Conservation (phyloP, 2,888 invertebrate species). For the Venustoraphidia nigricollis region DNA sequence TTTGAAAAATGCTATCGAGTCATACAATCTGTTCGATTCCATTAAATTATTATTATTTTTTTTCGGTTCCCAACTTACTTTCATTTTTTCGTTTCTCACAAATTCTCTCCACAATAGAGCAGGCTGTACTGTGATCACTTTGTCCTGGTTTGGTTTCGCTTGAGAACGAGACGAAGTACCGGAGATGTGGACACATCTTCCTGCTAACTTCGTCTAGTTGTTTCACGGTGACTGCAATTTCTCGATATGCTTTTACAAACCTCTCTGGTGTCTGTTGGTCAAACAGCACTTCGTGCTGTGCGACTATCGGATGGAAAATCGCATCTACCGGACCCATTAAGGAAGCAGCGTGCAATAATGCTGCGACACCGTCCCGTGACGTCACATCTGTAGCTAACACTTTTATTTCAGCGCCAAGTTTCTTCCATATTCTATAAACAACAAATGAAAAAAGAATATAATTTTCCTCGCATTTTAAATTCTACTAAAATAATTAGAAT, state of each 20-base stretch:
- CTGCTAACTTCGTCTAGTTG: slow-evolving; percentile 56
- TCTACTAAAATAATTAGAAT: no score
- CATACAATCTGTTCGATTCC: no score
- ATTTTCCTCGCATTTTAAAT: no score
- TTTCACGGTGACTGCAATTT: slow-evolving; percentile 70
- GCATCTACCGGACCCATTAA: slow-evolving; percentile 58
- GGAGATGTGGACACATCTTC: slow-evolving; percentile 34
- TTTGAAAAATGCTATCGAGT: no score
- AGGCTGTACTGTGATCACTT: slow-evolving; percentile 80
- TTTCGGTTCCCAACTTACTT: slow-evolving; percentile 25
- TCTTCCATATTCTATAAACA: slow-evolving; percentile 44
- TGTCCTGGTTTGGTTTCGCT: slow-evolving; percentile 85
- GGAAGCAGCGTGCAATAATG: slow-evolving; percentile 48
- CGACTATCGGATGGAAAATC: slow-evolving; percentile 81
- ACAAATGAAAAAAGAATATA: no score
- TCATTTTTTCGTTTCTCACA: slow-evolving; percentile 55
- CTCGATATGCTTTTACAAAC: slow-evolving; percentile 50
- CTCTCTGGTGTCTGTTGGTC: slow-evolving; percentile 58
- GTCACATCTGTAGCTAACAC: slow-evolving; percentile 60
- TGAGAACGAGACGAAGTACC: slow-evolving; percentile 80
- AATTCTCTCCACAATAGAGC: slow-evolving; percentile 79
- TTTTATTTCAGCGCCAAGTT: slow-evolving; percentile 49
- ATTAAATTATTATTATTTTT: no score
- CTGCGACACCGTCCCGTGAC: slow-evolving; percentile 48
- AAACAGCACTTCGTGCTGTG: slow-evolving; percentile 57